These are phyloP conservation scores for Neocloeon triangulifer DNA, from an alignment of 1,140 invertebrate species.

Conservation along the genomic window DNA sequence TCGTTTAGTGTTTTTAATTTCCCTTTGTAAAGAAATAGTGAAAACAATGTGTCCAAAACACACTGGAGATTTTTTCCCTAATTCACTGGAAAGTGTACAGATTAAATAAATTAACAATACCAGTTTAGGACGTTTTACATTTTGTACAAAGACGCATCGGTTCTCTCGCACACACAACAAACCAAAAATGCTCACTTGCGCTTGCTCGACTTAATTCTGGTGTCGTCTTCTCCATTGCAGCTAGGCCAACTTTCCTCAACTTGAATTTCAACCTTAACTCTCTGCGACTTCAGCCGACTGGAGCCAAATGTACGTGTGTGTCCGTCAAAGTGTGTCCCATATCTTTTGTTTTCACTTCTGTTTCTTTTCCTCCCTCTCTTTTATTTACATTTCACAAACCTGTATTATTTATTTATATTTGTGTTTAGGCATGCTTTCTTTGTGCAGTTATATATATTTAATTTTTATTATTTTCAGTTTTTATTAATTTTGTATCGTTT, in stretches of 20 bases:
- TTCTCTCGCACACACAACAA: too few species aligned
- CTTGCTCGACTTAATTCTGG: too few species aligned
- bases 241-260: constrained; percentile 89
- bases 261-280: constrained; percentile 81
- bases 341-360: too few species aligned
- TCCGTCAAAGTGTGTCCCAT: constrained; percentile 3
- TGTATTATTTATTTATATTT: constrained; percentile 5
- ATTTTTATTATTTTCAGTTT: background rate
- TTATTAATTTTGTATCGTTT: background rate
- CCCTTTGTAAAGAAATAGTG: too few species aligned
- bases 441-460: background rate
- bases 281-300: constrained; percentile 61
- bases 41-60: too few species aligned
- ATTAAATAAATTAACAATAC: too few species aligned
- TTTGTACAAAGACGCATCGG: too few species aligned
- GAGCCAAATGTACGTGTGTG: constrained; percentile 25
- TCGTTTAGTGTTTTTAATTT: too few species aligned
- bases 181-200: too few species aligned
- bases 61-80: too few species aligned
- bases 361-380: constrained; percentile 1
- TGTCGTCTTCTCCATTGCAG: constrained; percentile 45
- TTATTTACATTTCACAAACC: constrained; percentile 3
- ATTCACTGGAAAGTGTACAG: too few species aligned
- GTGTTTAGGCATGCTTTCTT: constrained; percentile 3
- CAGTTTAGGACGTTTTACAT: too few species aligned